Evolutionary conservation across 2,797 vertebrate genomes (phyloP), one percentile per base, ranked within the genome.

Genomic region (Salmo trutta): DNA sequence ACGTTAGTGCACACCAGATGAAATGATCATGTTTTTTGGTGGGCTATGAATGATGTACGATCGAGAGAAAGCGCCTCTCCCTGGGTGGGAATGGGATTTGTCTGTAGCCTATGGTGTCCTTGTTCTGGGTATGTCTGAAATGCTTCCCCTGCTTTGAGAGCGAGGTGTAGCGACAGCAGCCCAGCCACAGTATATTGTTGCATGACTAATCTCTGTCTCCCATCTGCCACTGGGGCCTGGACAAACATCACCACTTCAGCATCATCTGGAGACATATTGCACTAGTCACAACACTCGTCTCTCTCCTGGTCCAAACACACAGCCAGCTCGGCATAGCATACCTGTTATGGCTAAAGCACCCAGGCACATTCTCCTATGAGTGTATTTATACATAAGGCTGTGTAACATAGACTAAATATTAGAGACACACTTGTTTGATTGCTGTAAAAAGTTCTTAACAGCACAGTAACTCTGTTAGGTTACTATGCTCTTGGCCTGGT

Each of bases 261-360:
- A 51, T 82, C 81, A 82, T 82, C 77, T 82, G 75, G 56, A 79
- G 67, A 75, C 75, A 81, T 79, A 81, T 85, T 81, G 78, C 73
- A 71, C 73, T 31, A 85, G 81, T 83, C 82, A 85, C 77, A 82
- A 83, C 81, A 77, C 70, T 76, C 65, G 69, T 79, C 68, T 77
- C 36, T 75, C 74, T 21, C 66, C 71, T 65, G 14, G 33, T 66
- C 59, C 77, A 71, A 64, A 52, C 27, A 59, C 73, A 62, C 72
- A 78, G 74, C 62, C 65, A 41, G 41, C 53, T 66, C 66, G 74
- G 79, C 66, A 51, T 67, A 72, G 72, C 36, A 53, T 67, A 77
- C 77, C 77, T 71, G 21, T 70, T 64, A 73, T 72, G 62, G 78
- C 70, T 79, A 53, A 66, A 70, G 24, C n/a, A 36, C 67, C n/a